These are phyloP conservation scores for Orthosia gracilis DNA, from an alignment of 2,888 invertebrate species.

Conservation along the genomic window DNA sequence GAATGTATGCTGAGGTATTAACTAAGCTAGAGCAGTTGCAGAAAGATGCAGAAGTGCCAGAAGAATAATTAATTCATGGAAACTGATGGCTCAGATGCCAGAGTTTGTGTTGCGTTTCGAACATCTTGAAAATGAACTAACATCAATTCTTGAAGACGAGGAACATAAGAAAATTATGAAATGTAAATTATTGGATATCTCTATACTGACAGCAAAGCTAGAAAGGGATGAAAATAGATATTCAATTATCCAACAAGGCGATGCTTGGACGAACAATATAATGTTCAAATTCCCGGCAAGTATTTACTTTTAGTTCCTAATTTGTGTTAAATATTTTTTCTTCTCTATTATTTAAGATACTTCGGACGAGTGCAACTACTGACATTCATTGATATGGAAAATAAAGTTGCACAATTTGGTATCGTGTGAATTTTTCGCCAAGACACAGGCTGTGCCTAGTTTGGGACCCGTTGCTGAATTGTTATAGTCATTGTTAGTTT, in stretches of 20 bases:
- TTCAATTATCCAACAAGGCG: conserved; percentile 76
- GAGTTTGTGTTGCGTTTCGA: conserved; percentile 25
- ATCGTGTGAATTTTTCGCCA: too few species aligned
- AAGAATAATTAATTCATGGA: neutral
- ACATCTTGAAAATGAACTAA: conserved; percentile 56
- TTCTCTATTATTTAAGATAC: too few species aligned
- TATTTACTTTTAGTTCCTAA: neutral
- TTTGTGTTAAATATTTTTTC: neutral
- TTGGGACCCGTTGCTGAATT: too few species aligned
- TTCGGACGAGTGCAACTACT: too few species aligned
- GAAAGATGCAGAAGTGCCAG: too few species aligned
- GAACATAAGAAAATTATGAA: conserved; percentile 63
- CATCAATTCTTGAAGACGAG: conserved; percentile 63
- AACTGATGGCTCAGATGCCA: neutral
- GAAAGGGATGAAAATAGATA: conserved; percentile 64
- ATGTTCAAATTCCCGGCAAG: conserved; percentile 73
- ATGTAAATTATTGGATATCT: conserved; percentile 51
- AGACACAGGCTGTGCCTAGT: too few species aligned
- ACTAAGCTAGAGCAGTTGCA: too few species aligned
- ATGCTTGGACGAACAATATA: conserved; percentile 78
- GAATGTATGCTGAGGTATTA: too few species aligned
- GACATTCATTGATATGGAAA: neutral
- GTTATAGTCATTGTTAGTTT: too few species aligned
- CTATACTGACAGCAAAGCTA: conserved; percentile 37
- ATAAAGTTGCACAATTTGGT: neutral